A percentile compares a stretch with the other conserved stretches of the same genome.
Evolutionary conservation across 2,113 vertebrate species (phyloP).

Genomic region (Lates calcarifer): DNA sequence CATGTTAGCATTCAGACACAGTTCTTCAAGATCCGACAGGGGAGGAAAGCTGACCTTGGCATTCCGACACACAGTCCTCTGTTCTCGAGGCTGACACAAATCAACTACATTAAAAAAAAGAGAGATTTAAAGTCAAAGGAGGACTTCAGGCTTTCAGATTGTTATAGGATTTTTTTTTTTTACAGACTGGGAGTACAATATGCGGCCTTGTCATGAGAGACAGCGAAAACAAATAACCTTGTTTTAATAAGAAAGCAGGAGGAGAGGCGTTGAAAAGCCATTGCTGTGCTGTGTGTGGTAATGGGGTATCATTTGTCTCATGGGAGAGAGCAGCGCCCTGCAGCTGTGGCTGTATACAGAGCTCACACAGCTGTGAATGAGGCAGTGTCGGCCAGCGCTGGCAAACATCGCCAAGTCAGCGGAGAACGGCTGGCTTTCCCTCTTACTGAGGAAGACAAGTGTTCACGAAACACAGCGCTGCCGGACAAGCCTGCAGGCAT

Average conservation of each 20-base stretch:
- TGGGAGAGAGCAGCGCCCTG: conserved; percentile 52
- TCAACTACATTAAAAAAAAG: conserved; percentile 3
- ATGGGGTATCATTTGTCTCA: conserved; percentile 67
- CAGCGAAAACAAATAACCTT: conserved; percentile 42
- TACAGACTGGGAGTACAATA: background rate
- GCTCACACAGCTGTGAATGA: conserved; percentile 69
- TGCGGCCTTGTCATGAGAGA: background rate
- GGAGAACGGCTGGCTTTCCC: conserved; percentile 37
- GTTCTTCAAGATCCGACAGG: conserved; percentile 42
- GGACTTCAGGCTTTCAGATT: background rate
- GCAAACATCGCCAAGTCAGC: conserved; percentile 56
- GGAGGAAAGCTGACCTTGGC: conserved; percentile 27
- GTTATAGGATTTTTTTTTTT: background rate
- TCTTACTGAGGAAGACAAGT: conserved; percentile 17
- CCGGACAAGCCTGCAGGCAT: conserved; percentile 10
- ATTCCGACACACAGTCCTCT: conserved; percentile 8
- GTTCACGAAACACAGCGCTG: background rate
- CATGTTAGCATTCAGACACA: conserved; percentile 35
- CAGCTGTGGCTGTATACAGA: conserved; percentile 68
- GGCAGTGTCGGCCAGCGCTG: conserved; percentile 36
- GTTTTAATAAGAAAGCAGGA: conserved; percentile 55
- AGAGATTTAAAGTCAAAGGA: conserved; percentile 17
- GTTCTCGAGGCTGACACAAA: conserved; percentile 17
- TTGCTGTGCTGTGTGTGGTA: conserved; percentile 58
- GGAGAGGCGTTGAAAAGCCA: conserved; percentile 44